Evolutionary conservation across 2,888 invertebrate species (phyloP).

Genomic region (Steinernema carpocapsae): DNA sequence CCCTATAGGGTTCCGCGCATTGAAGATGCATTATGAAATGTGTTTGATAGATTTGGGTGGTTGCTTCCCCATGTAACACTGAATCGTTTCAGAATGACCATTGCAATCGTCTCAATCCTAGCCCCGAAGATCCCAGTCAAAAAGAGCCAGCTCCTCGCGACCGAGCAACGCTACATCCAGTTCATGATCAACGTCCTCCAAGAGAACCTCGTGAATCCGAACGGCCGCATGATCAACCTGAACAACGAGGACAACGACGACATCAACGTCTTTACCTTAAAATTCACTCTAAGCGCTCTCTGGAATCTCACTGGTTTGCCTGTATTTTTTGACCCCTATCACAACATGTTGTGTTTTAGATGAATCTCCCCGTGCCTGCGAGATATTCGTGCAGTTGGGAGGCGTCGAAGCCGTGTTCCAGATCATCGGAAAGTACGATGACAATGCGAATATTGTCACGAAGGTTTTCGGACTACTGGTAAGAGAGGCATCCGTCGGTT

Average conservation of each 20-base stretch:
- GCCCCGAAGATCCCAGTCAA: slow-evolving; percentile 76
- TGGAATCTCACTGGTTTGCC: slow-evolving; percentile 81
- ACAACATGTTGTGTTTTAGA: slow-evolving; percentile 74
- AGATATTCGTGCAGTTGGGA: slow-evolving; percentile 73
- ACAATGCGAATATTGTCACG: slow-evolving; percentile 6
- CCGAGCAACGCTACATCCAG: slow-evolving; percentile 77
- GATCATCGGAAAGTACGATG: background rate
- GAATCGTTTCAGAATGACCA: slow-evolving; percentile 77
- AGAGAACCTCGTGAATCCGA: slow-evolving; percentile 71
- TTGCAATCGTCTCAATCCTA: slow-evolving; percentile 81
- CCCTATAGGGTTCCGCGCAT: too few species aligned
- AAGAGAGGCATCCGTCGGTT: background rate
- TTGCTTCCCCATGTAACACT: too few species aligned
- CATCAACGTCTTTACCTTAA: slow-evolving; percentile 77
- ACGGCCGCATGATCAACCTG: slow-evolving; percentile 45
- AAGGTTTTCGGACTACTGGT: slow-evolving; percentile 11
- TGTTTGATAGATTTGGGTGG: too few species aligned
- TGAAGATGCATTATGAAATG: too few species aligned
- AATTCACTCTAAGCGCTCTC: slow-evolving; percentile 79
- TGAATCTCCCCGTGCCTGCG: slow-evolving; percentile 78
- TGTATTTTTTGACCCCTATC: too few species aligned
- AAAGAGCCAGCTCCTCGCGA: slow-evolving; percentile 77
- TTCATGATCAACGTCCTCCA: slow-evolving; percentile 76
- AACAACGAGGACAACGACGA: slow-evolving; percentile 43
- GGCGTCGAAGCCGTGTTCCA: slow-evolving; percentile 5